Evolutionary conservation across 1,140 invertebrate species (phyloP).

Genomic region (Lordiphosa stackelbergi): DNA sequence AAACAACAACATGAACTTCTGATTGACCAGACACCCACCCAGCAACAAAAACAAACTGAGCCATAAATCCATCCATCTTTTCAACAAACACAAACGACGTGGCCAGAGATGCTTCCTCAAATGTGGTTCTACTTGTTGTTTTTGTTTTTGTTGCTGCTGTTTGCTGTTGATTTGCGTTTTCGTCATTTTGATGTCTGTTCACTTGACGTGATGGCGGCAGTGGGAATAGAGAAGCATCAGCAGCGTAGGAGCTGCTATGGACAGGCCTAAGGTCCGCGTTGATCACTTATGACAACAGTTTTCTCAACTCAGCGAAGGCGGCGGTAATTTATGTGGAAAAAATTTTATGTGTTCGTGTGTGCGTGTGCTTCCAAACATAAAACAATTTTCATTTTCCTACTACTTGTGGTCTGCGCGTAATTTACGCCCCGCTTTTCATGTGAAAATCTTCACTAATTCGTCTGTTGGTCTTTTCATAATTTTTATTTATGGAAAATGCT

Average conservation of each 20-base stretch:
- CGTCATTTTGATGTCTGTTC: conserved; percentile 74
- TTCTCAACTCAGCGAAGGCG: conserved; percentile 4
- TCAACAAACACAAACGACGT: conserved; percentile 55
- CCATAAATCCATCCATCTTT: conserved; percentile 73
- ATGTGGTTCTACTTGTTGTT: neutral
- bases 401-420: conserved; percentile 47
- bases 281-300: conserved; percentile 72
- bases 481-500: conserved; percentile 75
- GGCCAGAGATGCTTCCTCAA: neutral
- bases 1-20: too few species aligned
- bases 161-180: conserved; percentile 75
- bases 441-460: conserved; percentile 73
- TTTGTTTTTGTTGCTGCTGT: conserved; percentile 30
- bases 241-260: conserved; percentile 29
- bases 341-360: conserved; percentile 32
- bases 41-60: conserved; percentile 35
- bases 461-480: conserved; percentile 70
- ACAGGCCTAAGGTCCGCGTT: conserved; percentile 49
- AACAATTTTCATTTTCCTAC: conserved; percentile 60
- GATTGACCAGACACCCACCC: conserved; percentile 4
- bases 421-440: conserved; percentile 72
- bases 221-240: conserved; percentile 28
- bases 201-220: conserved; percentile 61
- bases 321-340: conserved; percentile 72
- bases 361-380: conserved; percentile 53